Evolutionary conservation across 2,797 vertebrate species (phyloP).

Genomic region (Chaetodon trifasciatus): DNA sequence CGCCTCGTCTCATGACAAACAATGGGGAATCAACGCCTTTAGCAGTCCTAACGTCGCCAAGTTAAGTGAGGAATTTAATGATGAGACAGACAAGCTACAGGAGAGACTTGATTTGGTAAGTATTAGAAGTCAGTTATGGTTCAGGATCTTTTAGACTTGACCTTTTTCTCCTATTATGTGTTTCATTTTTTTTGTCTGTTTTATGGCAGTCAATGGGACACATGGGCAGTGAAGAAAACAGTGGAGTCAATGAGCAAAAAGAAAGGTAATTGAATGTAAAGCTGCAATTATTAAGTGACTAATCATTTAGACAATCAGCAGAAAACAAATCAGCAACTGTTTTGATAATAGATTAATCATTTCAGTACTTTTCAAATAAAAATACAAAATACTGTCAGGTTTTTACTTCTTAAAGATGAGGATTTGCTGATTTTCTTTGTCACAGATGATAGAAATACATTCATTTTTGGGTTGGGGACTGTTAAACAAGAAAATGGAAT

Average conservation of each 20-base stretch:
- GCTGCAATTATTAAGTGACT: not conserved
- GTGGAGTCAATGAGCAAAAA: conserved; percentile 76
- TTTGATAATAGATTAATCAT: not conserved
- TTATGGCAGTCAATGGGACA: conserved; percentile 78
- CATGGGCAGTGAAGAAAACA: conserved; percentile 70
- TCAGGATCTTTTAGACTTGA: not conserved
- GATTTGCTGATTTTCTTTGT: not conserved
- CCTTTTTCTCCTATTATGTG: not conserved
- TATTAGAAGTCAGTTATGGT: conserved; percentile 19
- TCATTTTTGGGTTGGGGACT: not conserved
- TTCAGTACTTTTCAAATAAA: not conserved
- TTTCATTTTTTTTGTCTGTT: conserved; percentile 30
- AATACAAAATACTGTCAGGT: not conserved
- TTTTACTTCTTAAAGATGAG: not conserved
- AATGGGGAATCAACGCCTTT: conserved; percentile 58
- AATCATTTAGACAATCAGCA: not conserved
- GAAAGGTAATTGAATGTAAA: conserved; percentile 79
- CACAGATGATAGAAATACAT: not conserved
- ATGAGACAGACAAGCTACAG: conserved; percentile 66
- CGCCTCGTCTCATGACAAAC: conserved; percentile 68
- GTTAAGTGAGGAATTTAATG: conserved; percentile 55
- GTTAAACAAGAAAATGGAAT: not conserved
- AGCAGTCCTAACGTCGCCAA: conserved; percentile 33
- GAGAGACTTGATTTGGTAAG: conserved; percentile 83
- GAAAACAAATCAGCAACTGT: not conserved